A percentile compares a stretch with the other conserved stretches of the same genome.
These are phyloP conservation scores for Tetraodon nigroviridis DNA, from an alignment of 2,113 vertebrate species.

Conservation along the genomic window DNA sequence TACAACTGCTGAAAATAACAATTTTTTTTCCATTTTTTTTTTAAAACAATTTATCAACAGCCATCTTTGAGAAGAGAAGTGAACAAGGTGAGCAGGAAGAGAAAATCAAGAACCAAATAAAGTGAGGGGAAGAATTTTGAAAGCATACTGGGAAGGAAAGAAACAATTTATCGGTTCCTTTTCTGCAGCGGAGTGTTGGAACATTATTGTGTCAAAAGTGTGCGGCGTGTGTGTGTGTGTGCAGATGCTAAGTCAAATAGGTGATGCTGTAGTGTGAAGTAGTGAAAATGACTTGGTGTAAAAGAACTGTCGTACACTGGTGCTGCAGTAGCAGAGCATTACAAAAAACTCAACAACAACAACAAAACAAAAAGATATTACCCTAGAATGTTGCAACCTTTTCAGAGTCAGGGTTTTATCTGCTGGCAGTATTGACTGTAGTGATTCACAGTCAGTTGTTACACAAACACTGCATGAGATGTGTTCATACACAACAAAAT, in stretches of 20 bases:
- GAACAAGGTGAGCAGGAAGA: constrained; percentile 52
- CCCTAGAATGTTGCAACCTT: not conserved
- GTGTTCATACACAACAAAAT: constrained; percentile 9
- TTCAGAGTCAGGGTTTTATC: not conserved
- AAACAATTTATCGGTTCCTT: constrained; percentile 38
- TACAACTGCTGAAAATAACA: constrained; percentile 84
- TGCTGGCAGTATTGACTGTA: constrained; percentile 15
- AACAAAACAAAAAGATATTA: not conserved
- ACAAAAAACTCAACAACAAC: not conserved
- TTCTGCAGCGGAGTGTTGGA: constrained; percentile 52
- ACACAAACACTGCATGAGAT: constrained; percentile 1
- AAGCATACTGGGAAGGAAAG: constrained; percentile 29
- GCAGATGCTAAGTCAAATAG: constrained; percentile 23
- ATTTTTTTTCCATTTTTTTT: constrained; percentile 46
- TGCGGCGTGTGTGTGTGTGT: constrained; percentile 6
- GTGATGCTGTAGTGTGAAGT: constrained; percentile 34
- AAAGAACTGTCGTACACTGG: constrained; percentile 5
- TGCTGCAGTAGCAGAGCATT: constrained; percentile 20
- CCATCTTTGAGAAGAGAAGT: constrained; percentile 67
- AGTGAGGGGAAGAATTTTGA: constrained; percentile 19
- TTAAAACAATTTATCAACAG: constrained; percentile 75
- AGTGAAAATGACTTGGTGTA: constrained; percentile 29
- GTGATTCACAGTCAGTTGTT: not conserved
- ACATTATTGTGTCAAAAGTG: constrained; percentile 27
- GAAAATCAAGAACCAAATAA: constrained; percentile 36